Evolutionary conservation across 2,797 vertebrate genomes (phyloP), one percentile per base, ranked within the genome.

Genomic region (Coregonus ussuriensis): DNA sequence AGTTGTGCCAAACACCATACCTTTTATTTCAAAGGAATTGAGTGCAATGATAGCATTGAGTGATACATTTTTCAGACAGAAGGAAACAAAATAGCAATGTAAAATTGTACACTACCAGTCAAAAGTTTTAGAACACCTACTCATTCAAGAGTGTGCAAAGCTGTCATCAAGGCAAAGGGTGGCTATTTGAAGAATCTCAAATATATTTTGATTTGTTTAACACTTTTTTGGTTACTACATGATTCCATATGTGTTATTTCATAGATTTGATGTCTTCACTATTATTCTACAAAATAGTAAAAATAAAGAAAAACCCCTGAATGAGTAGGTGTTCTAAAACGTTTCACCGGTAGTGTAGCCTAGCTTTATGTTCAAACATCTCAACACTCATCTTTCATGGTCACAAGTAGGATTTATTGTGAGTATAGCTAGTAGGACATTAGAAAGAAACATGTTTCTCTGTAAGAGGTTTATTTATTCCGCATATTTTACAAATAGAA

Each of bases 401-500:
- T 52, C 63, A 72, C 59, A 53, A 66, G 41, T n/a, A 63, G 31
- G 15, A 70, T 83, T 83, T 83, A 85, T 69, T 83, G 25, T 16
- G 54, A 78, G 52, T 74, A 75, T 63, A 63, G 7, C 81, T 18
- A 73, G 29, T 81, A 73, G 74, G 74, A 63, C 71, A 81, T 75
- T 65, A 75, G 75, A 79, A 35, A 72, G 62, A 59, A 66, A 4
- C 13, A 65, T 0, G 29, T 73, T 88, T 93, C 88, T 83, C 74
- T 82, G 84, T 92, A 92, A 89, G 92, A 90, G 89, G 65, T 95
- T 95, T 94, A 92, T 89, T 86, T 95, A 94, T 95, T 94, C 56
- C n/a, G 7, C 93, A 94, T 94, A 97, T 96, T 96, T 96, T 97
- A 98, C 95, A 98, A 96, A 95, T 86, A 94, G 88, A 95, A 94